phyloP scores from a whole-genome alignment of 1,140 invertebrate species.

The Popillia japonica region DNA sequence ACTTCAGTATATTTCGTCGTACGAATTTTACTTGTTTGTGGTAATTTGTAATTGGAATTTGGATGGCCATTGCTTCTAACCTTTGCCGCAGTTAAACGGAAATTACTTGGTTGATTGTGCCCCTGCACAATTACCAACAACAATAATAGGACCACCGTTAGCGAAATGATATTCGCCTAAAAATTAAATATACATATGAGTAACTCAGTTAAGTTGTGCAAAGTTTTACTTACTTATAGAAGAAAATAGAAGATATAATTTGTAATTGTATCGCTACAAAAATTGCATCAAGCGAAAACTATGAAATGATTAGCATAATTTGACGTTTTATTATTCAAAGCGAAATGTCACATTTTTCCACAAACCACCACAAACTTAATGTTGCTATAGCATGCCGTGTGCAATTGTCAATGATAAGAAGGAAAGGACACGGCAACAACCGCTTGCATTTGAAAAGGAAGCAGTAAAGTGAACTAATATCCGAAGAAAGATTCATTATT shows the following conservation, averaged over 20 bases:
- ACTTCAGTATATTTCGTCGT: background rate
- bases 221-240: background rate
- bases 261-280: background rate
- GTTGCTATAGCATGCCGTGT: background rate
- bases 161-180: conserved; percentile 22
- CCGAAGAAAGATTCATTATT: no score
- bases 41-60: background rate
- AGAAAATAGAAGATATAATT: background rate
- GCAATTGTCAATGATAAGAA: no score
- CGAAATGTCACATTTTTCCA: background rate
- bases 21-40: background rate
- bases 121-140: conserved; percentile 20
- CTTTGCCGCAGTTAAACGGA: background rate
- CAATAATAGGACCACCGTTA: background rate
- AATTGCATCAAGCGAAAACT: background rate
- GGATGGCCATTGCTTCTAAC: background rate
- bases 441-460: no score
- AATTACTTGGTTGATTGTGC: background rate
- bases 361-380: no score
- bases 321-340: background rate
- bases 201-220: background rate
- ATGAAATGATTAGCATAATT: background rate
- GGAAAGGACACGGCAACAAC: no score
- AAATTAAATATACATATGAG: background rate
- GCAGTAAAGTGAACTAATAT: no score